Conservation (phyloP, 2,113 vertebrate genomes). For the Chaenogobius annularis region DNA sequence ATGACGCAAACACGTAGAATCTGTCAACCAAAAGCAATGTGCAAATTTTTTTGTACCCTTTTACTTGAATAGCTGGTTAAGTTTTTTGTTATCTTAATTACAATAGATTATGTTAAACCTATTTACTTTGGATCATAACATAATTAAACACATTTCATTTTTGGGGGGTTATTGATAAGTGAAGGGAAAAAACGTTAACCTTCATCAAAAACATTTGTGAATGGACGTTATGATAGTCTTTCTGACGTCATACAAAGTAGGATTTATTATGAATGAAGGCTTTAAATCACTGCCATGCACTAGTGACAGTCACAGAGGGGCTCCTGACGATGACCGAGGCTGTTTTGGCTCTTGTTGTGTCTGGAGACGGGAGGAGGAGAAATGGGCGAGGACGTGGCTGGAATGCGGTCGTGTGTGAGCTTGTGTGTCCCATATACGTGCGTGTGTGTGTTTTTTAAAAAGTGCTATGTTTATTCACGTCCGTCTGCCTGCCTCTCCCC, state of each 20-base stretch:
- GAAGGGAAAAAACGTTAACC: too few relatives aligned
- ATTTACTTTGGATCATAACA: too few relatives aligned
- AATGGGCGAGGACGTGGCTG: slow-evolving; percentile 63
- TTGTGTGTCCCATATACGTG: slow-evolving; percentile 14
- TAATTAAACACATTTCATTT: too few relatives aligned
- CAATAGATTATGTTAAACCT: too few relatives aligned
- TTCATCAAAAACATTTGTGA: background rate
- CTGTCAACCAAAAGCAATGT: too few relatives aligned
- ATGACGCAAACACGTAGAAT: too few relatives aligned
- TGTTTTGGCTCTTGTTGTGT: slow-evolving; percentile 70
- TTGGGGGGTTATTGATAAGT: too few relatives aligned
- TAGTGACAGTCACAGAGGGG: slow-evolving; percentile 43
- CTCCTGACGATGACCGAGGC: slow-evolving; percentile 48
- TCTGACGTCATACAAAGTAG: too few relatives aligned
- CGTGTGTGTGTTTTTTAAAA: slow-evolving; percentile 16
- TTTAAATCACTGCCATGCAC: slow-evolving; percentile 27
- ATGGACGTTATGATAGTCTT: too few relatives aligned
- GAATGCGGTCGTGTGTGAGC: slow-evolving; percentile 61
- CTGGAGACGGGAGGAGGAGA: slow-evolving; percentile 55
- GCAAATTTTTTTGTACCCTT: too few relatives aligned
- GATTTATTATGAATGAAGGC: background rate
- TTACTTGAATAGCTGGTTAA: too few relatives aligned
- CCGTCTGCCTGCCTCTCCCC: slow-evolving; percentile 42
- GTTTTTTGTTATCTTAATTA: too few relatives aligned
- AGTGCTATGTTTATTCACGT: slow-evolving; percentile 44